phyloP scores from a whole-genome alignment of 2,888 invertebrate genomes.

The Eristalis arbustorum region DNA sequence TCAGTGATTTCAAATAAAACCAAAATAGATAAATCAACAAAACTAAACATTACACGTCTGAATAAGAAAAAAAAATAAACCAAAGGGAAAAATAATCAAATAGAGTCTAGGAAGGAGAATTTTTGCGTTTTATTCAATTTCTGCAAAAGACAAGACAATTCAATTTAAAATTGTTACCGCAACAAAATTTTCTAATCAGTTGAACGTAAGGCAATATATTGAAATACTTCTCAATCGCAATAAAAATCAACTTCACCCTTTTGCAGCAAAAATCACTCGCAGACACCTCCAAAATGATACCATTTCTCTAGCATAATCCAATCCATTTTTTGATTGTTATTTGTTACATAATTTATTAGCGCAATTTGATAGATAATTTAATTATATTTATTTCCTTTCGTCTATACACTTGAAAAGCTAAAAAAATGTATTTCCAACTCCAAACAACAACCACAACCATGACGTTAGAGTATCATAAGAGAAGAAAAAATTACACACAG shows the following conservation, averaged over 20 bases:
- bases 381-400: slow-evolving; percentile 53
- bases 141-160: background rate
- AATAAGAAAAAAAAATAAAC: background rate
- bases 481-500: background rate
- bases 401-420: slow-evolving; percentile 15
- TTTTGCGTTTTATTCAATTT: slow-evolving; percentile 20
- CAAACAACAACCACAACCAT: slow-evolving; percentile 21
- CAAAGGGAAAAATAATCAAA: background rate
- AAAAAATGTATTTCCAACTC: slow-evolving; percentile 14
- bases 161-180: slow-evolving; percentile 6
- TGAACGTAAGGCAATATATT: background rate
- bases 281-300: background rate
- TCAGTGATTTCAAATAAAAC: slow-evolving; percentile 33
- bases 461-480: background rate
- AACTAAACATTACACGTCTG: slow-evolving; percentile 2
- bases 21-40: slow-evolving; percentile 1
- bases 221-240: background rate
- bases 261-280: background rate
- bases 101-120: slow-evolving; percentile 1
- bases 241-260: background rate
- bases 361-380: slow-evolving; percentile 66
- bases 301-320: slow-evolving; percentile 55
- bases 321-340: slow-evolving; percentile 58
- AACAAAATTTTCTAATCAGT: slow-evolving; percentile 39
- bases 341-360: slow-evolving; percentile 67